phyloP scores from a whole-genome alignment of 2,888 invertebrate genomes.

The Morpho helenor region DNA sequence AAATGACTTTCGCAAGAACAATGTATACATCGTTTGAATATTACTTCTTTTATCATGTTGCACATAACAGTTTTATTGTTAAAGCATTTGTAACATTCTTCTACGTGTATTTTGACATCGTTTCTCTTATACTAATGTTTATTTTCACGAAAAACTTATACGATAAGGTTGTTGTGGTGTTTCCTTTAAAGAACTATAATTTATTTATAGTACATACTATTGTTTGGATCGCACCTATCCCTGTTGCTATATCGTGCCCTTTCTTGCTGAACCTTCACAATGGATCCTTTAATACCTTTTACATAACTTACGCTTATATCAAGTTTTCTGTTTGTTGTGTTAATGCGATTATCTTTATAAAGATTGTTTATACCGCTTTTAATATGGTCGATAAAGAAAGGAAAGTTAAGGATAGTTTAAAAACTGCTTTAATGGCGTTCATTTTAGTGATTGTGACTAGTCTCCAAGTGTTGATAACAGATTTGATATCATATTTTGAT shows the following conservation, averaged over 20 bases:
- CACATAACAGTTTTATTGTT: conserved; percentile 5
- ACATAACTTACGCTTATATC: conserved; percentile 35
- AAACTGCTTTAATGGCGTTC: conserved; percentile 41
- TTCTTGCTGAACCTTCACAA: conserved; percentile 24
- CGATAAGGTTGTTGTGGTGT: conserved; percentile 52
- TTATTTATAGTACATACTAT: conserved; percentile 33
- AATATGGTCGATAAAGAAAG: conserved; percentile 26
- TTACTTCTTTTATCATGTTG: conserved; percentile 25
- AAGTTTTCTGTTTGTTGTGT: conserved; percentile 44
- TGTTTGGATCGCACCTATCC: conserved; percentile 43
- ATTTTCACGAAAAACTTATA: conserved; percentile 56
- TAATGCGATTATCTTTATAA: conserved; percentile 45
- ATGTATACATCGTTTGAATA: conserved; percentile 44
- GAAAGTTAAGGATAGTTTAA: conserved; percentile 32
- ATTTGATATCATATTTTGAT: conserved; percentile 35
- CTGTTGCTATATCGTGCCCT: conserved; percentile 38
- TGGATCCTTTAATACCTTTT: conserved; percentile 32
- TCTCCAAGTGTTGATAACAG: conserved; percentile 48
- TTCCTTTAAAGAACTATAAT: conserved; percentile 34
- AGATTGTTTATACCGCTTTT: conserved; percentile 44
- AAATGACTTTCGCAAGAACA: conserved; percentile 47
- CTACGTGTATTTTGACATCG: conserved; percentile 48
- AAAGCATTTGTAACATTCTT: conserved; percentile 30
- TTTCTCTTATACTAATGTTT: conserved; percentile 52
- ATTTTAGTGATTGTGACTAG: conserved; percentile 47